These are phyloP conservation scores for Antrozous pallidus DNA, from an alignment of 2,797 vertebrate species.

Conservation along the genomic window DNA sequence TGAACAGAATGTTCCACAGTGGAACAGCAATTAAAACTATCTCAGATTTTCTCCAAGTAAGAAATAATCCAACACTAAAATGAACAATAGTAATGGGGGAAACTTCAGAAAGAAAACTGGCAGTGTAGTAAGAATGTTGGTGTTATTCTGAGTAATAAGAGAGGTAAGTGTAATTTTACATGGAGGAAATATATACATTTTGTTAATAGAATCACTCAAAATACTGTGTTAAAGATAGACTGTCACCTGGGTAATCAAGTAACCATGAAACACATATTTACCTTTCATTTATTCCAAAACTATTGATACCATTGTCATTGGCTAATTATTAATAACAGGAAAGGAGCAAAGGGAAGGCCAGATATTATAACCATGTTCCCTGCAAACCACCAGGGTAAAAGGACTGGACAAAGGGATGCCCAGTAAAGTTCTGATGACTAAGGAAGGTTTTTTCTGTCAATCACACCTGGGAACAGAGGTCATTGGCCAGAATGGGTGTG, in stretches of 20 bases:
- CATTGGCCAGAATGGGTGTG: background rate
- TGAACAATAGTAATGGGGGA: background rate
- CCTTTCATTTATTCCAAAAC: background rate
- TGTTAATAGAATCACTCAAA: background rate
- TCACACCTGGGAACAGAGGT: background rate
- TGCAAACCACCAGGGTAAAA: background rate
- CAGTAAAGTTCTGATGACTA: background rate
- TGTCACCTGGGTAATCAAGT: background rate
- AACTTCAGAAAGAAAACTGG: background rate
- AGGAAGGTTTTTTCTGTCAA: background rate
- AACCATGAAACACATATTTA: background rate
- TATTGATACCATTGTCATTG: background rate
- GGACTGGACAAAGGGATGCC: background rate
- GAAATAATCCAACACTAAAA: background rate
- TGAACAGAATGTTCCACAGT: background rate
- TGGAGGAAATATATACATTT: background rate
- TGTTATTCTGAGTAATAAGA: background rate
- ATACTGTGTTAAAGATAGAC: background rate
- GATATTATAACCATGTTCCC: background rate
- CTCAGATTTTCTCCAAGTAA: background rate
- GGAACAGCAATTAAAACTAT: background rate
- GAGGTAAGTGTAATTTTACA: background rate
- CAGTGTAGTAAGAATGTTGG: background rate
- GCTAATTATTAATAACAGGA: background rate
- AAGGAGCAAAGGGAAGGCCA: background rate